phyloP scores from a whole-genome alignment of 2,113 vertebrate genomes.

The Xenotilapia leptura region DNA sequence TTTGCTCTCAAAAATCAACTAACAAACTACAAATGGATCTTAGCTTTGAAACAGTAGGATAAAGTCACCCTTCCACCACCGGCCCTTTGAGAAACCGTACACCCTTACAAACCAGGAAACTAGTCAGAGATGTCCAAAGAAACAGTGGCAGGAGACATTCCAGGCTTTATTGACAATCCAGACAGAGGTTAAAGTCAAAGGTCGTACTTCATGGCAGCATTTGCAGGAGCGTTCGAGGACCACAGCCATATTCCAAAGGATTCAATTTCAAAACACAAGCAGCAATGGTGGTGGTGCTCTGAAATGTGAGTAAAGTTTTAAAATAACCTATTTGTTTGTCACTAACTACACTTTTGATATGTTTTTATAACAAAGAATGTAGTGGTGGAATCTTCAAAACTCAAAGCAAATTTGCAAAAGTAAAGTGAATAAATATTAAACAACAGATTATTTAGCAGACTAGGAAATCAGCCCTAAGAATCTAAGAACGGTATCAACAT shows the following conservation, averaged over 20 bases:
- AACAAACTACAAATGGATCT: background rate
- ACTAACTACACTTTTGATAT: background rate
- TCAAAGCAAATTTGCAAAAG: background rate
- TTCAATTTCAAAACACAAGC: background rate
- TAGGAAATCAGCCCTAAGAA: background rate
- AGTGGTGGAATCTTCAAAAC: background rate
- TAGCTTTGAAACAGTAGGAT: background rate
- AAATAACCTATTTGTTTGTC: background rate
- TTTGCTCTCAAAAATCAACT: background rate
- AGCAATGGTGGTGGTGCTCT: background rate
- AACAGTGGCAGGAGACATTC: background rate
- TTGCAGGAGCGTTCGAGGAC: background rate
- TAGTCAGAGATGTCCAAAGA: background rate
- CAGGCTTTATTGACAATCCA: background rate
- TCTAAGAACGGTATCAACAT: background rate
- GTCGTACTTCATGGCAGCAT: background rate
- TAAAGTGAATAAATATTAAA: background rate
- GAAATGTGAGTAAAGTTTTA: background rate
- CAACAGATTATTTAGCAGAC: background rate
- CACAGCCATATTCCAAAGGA: background rate
- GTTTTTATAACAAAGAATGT: background rate
- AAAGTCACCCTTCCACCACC: background rate
- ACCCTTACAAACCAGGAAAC: background rate
- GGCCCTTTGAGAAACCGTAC: background rate
- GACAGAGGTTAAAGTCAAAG: background rate